Evolutionary conservation across 2,888 invertebrate genomes (phyloP).

Genomic region (Pollenia labialis): DNA sequence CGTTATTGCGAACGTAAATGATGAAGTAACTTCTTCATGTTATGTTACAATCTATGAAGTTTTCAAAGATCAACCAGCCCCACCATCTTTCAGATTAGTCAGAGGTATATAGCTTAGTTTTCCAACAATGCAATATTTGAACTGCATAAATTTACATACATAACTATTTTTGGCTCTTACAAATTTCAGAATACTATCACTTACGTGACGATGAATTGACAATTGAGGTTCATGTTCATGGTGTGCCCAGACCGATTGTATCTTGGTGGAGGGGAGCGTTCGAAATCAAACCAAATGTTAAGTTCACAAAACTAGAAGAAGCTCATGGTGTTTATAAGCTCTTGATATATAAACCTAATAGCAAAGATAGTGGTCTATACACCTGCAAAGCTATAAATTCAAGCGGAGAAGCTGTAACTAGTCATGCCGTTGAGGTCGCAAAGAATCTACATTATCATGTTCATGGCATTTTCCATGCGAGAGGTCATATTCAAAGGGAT

Average conservation of each 20-base stretch:
- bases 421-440: conserved; percentile 85
- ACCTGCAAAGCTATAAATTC: conserved; percentile 89
- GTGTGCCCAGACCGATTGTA: conserved; percentile 82
- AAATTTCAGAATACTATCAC: conserved; percentile 82
- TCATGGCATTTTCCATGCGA: conserved; percentile 83
- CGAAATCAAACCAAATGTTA: conserved; percentile 81
- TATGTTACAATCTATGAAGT: conserved; percentile 90
- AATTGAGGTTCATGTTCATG: conserved; percentile 85
- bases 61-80: conserved; percentile 88
- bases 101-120: conserved; percentile 84
- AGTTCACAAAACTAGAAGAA: conserved; percentile 83
- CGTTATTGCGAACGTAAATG: conserved; percentile 89
- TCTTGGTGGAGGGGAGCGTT: conserved; percentile 83
- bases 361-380: conserved; percentile 88
- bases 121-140: not conserved
- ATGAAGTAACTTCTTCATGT: conserved; percentile 89
- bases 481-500: conserved; percentile 80
- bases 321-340: conserved; percentile 85
- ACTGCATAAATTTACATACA: not conserved
- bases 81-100: conserved; percentile 90
- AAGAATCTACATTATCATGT: conserved; percentile 85
- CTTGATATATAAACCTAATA: conserved; percentile 85
- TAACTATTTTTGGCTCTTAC: not conserved
- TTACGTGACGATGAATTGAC: conserved; percentile 86
- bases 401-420: conserved; percentile 86